phyloP scores from a whole-genome alignment of 2,797 vertebrate genomes.

The Schizopygopsis malacanthus region DNA sequence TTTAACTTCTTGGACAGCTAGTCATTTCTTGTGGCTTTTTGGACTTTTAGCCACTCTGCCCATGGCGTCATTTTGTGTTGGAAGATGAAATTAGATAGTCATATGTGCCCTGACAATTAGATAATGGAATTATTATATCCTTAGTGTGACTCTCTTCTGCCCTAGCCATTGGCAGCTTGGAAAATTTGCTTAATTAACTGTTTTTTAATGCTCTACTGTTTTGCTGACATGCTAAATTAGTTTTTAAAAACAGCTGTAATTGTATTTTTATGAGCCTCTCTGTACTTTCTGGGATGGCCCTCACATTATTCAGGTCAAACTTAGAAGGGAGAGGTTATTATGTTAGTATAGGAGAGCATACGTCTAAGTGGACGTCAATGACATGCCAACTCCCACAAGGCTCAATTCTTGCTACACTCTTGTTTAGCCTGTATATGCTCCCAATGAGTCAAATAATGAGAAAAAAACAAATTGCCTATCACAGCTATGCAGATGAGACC shows the following conservation, averaged over 20 bases:
- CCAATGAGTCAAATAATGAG: no score
- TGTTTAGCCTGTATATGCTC: no score
- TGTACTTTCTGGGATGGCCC: neutral
- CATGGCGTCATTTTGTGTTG: slow-evolving; percentile 33
- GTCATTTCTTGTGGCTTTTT: slow-evolving; percentile 1
- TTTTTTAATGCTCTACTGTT: slow-evolving; percentile 36
- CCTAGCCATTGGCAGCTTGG: slow-evolving; percentile 34
- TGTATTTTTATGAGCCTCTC: slow-evolving; percentile 11
- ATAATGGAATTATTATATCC: slow-evolving; percentile 48
- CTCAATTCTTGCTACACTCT: no score
- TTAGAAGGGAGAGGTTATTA: no score
- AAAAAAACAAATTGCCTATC: no score
- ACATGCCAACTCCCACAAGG: no score
- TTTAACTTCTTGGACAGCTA: slow-evolving; percentile 26
- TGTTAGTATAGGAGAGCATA: no score
- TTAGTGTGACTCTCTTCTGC: neutral
- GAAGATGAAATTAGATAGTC: slow-evolving; percentile 35
- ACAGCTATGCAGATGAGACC: no score
- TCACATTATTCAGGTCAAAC: no score
- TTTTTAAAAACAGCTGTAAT: slow-evolving; percentile 15
- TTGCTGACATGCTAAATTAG: slow-evolving; percentile 49
- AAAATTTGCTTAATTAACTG: slow-evolving; percentile 54
- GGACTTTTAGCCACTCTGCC: slow-evolving; percentile 23
- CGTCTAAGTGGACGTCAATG: no score
- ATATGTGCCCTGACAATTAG: slow-evolving; percentile 41